A percentile compares a stretch with the other conserved stretches of the same genome.
Evolutionary conservation across 2,797 vertebrate species (phyloP).

Genomic region (Channa striata): DNA sequence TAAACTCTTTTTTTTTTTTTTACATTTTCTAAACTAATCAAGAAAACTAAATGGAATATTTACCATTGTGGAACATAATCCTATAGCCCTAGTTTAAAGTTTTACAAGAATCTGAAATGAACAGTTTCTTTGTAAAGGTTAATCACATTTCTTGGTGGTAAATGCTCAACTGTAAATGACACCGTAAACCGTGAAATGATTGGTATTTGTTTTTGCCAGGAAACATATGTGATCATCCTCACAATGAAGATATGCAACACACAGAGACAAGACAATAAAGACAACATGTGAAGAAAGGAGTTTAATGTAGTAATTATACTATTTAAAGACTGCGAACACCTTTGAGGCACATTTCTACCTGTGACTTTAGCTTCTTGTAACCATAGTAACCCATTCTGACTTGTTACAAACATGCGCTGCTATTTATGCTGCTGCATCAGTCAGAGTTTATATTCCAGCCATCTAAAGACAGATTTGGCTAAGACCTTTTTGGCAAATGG

Average conservation of each 20-base stretch:
- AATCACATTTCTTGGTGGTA: neutral
- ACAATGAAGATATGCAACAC: neutral
- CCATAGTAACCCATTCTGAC: slow-evolving; percentile 9
- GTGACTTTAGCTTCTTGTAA: slow-evolving; percentile 1
- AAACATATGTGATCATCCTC: neutral
- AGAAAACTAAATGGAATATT: no score
- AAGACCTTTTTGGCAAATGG: neutral
- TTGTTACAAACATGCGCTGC: neutral
- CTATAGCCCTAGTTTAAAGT: no score
- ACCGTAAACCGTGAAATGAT: neutral
- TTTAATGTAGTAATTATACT: neutral
- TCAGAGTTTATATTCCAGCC: neutral
- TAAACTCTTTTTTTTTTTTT: no score
- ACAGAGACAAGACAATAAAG: neutral
- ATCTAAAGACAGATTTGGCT: slow-evolving; percentile 1
- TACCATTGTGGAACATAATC: no score
- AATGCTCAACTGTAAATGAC: neutral
- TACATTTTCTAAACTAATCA: no score
- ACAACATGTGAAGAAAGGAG: neutral
- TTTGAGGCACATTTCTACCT: neutral
- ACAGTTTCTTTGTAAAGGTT: neutral
- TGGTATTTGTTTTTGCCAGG: neutral
- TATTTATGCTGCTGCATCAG: slow-evolving; percentile 9
- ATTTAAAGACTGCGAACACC: slow-evolving; percentile 1
- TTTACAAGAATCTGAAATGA: no score